Base-by-base conservation (phyloP, 2,888 invertebrate genomes). In the Buathra laborator region DNA sequence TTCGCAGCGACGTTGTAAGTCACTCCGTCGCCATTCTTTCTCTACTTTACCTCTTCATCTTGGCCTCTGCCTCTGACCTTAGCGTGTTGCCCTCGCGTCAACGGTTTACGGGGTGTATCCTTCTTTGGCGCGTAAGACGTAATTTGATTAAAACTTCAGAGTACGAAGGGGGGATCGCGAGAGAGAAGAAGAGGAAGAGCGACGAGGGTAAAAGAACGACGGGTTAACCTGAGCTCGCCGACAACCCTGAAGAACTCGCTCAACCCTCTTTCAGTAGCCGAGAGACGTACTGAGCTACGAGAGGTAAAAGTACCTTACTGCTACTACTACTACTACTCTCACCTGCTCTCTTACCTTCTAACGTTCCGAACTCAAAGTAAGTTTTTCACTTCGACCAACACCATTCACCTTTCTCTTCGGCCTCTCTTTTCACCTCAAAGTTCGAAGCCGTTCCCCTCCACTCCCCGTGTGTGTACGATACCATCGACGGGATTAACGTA, bases 131-230 rank as follows among this genome's bases (percentile, higher is more conserved):
- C 86, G 77, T 88, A 86, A 86, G 83, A 88, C 75, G 88, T 90
- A 91, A 92, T 90, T 91, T 89, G 89, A 90, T 89, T 90, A 90
- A 91, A 90, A 91, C 86, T 90, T 91, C 79, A 53, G 64, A 77
- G 64, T 71, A 64, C 32, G 70, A 80, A 59, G 74, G 68, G 67
- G 62, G 51, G 32, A 7, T 37, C 37, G 66, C 19, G 64, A 67
- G 72, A 48, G 71, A 79, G 64, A 66, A 10, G 62, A 46, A 70
- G 24, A 67, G 62, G 16, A 66, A 71, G 64, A 78, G 72, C 51
- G 67, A 46, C 43, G 62, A 24, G 37, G 80, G 37, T 10, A 48
- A 72, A 67, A 19, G 56, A n/a, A 51, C 48, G 70, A 66, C 24
- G 71, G 62, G 68, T 19, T 32, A 51, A 70, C 32, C 48, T 10